Conservation (phyloP, 2,113 vertebrate genomes). For the Xiphias gladius region DNA sequence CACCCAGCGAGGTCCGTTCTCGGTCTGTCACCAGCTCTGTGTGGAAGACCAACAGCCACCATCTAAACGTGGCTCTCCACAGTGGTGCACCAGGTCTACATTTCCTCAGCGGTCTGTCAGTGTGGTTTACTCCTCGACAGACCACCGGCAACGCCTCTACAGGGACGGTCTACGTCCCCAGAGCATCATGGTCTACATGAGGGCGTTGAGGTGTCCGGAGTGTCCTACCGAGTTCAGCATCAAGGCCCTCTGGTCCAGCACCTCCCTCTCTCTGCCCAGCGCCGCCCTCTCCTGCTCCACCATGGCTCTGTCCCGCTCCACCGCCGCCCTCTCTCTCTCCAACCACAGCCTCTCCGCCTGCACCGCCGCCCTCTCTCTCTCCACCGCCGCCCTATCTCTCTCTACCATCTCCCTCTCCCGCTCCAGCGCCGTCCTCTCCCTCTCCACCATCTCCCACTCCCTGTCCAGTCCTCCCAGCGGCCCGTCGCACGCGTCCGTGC, state of each 20-base stretch:
- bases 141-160: background rate
- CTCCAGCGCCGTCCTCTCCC: conserved; percentile 67
- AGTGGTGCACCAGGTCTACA: background rate
- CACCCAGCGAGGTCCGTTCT: background rate
- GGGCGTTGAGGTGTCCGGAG: conserved; percentile 66
- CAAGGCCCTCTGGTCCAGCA: conserved; percentile 73
- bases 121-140: background rate
- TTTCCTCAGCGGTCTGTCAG: too few relatives aligned
- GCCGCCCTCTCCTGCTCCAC: conserved; percentile 80
- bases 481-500: conserved; percentile 45
- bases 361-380: conserved; percentile 77
- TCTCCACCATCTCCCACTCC: conserved; percentile 76
- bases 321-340: conserved; percentile 73
- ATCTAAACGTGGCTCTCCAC: background rate
- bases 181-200: conserved; percentile 54
- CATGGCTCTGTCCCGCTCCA: conserved; percentile 78
- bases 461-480: conserved; percentile 65
- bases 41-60: background rate
- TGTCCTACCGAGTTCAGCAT: conserved; percentile 78
- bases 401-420: conserved; percentile 70
- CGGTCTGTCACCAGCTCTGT: background rate
- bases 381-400: conserved; percentile 71
- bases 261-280: conserved; percentile 76
- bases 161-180: background rate
- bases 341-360: conserved; percentile 77